A percentile compares a stretch with the other conserved stretches of the same genome.
phyloP scores from a whole-genome alignment of 2,113 vertebrate species.

The Xyliphius kryptos region DNA sequence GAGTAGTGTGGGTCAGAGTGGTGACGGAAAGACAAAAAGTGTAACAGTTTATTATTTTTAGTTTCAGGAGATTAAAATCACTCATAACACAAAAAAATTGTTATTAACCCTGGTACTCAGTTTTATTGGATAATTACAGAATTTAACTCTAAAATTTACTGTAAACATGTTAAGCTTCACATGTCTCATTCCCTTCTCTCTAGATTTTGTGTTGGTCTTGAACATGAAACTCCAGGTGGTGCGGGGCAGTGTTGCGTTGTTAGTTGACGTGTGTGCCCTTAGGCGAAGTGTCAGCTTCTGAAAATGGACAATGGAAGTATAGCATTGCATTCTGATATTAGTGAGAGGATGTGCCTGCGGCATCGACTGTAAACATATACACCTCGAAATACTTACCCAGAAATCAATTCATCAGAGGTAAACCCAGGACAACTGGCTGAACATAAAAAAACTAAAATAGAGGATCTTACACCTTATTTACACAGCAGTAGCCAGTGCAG shows the following conservation, averaged over 20 bases:
- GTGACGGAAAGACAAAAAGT: neutral
- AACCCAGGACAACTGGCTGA: conserved; percentile 44
- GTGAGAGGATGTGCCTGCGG: conserved; percentile 45
- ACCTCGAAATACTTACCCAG: conserved; percentile 37
- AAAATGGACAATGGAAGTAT: conserved; percentile 43
- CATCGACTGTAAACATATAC: conserved; percentile 45
- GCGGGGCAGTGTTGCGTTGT: conserved; percentile 20
- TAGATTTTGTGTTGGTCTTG: neutral
- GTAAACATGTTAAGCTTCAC: too few species aligned
- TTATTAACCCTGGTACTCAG: too few species aligned
- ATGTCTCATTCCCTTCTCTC: too few species aligned
- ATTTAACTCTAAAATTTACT: too few species aligned
- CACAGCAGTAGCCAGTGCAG: neutral
- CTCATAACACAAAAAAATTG: too few species aligned
- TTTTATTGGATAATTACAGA: too few species aligned
- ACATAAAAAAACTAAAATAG: conserved; percentile 36
- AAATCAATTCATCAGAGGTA: conserved; percentile 46
- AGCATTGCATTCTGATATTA: conserved; percentile 47
- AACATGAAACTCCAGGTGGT: too few species aligned
- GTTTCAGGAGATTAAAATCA: too few species aligned
- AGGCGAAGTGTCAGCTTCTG: conserved; percentile 46
- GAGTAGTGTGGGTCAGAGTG: conserved; percentile 7
- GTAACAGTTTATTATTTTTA: too few species aligned
- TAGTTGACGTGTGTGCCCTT: conserved; percentile 42
- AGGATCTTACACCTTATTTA: neutral